Evolutionary conservation across 2,113 vertebrate genomes (phyloP).

Genomic region (Fulica atra): DNA sequence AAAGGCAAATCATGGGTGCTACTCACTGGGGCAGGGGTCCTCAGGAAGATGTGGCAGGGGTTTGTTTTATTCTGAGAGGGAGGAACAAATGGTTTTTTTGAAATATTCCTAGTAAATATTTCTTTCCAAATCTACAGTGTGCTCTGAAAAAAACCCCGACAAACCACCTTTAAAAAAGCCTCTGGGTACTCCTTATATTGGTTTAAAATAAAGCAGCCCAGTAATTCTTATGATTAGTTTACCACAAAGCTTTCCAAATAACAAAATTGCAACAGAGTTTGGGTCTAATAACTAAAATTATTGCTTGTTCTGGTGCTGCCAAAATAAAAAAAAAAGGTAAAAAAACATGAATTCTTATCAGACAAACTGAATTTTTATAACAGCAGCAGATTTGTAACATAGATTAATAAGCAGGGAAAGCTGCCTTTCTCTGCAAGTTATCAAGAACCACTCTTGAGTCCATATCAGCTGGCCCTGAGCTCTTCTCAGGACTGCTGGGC

Average conservation of each 20-base stretch:
- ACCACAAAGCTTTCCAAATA: background rate
- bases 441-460: background rate
- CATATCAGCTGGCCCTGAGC: background rate
- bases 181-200: background rate
- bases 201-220: background rate
- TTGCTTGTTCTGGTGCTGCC: background rate
- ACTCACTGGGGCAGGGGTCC: background rate
- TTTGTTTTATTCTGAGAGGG: background rate
- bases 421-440: background rate
- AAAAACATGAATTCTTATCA: background rate
- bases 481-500: background rate
- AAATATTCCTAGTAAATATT: background rate
- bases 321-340: background rate
- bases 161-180: background rate
- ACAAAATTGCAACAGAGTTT: background rate
- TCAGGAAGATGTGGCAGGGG: background rate
- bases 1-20: background rate
- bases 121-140: background rate
- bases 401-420: background rate
- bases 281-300: slow-evolving; percentile 1
- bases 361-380: background rate
- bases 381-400: background rate
- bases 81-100: background rate
- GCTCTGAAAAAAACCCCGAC: background rate
- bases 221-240: background rate